phyloP scores from a whole-genome alignment of 2,888 invertebrate genomes.

The Auanema sp. region DNA sequence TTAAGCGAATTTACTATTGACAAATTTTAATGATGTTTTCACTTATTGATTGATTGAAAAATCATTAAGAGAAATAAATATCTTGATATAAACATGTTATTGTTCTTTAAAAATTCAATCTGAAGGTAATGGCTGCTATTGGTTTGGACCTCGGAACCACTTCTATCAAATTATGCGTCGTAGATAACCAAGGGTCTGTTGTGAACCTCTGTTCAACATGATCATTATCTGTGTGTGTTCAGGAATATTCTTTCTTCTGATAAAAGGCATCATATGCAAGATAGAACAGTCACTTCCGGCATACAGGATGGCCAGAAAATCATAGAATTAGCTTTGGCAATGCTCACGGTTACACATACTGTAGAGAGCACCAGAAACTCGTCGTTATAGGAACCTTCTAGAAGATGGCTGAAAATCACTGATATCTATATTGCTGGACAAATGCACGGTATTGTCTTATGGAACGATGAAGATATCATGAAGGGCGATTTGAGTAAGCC shows the following conservation, averaged over 20 bases:
- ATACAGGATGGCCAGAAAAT: constrained; percentile 7
- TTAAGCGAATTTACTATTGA: no score
- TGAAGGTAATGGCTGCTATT: constrained; percentile 9
- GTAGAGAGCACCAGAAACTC: not conserved
- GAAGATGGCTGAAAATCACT: constrained; percentile 14
- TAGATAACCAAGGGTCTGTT: constrained; percentile 6
- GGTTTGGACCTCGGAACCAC: constrained; percentile 19
- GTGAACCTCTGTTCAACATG: constrained; percentile 1
- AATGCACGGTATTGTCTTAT: constrained; percentile 41
- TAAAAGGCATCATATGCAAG: no score
- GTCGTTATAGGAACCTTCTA: not conserved
- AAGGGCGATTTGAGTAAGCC: no score
- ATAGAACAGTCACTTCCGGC: not conserved
- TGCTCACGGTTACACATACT: not conserved
- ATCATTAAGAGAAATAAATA: no score
- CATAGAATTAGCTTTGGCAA: not conserved
- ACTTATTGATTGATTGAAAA: no score
- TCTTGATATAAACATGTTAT: no score
- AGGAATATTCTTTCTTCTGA: no score
- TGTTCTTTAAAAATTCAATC: no score
- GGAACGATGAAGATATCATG: constrained; percentile 16
- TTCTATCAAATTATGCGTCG: constrained; percentile 16
- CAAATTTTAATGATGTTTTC: no score
- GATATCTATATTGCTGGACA: constrained; percentile 34
- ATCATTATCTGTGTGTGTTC: no score